A percentile compares a stretch with the other conserved stretches of the same genome.
Evolutionary conservation across 2,888 invertebrate genomes (phyloP).

Genomic region (Serripes groenlandicus): DNA sequence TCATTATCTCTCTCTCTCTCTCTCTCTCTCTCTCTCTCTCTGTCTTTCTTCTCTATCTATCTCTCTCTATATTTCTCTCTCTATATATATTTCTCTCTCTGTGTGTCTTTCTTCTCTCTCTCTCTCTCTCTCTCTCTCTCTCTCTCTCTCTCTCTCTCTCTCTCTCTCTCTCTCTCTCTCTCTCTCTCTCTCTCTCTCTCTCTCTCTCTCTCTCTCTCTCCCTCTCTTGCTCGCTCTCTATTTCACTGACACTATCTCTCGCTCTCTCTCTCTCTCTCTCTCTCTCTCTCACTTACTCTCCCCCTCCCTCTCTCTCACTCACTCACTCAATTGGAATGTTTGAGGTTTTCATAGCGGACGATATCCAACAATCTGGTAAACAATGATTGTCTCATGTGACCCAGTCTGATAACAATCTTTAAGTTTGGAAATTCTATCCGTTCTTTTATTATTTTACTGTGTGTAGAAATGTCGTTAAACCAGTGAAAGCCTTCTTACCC

Average conservation of each 20-base stretch:
- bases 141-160: conserved; percentile 1
- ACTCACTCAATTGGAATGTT: not conserved
- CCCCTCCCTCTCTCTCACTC: not conserved
- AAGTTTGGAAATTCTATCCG: too few relatives aligned
- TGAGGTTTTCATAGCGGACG: not conserved
- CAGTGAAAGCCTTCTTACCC: too few relatives aligned
- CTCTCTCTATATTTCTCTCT: not conserved
- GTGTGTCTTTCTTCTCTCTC: not conserved
- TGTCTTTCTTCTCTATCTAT: not conserved
- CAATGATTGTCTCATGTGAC: too few relatives aligned
- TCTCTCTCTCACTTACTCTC: not conserved
- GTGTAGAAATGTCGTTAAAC: too few relatives aligned
- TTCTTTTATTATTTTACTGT: too few relatives aligned
- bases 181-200: too few relatives aligned
- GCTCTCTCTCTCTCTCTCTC: not conserved
- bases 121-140: not conserved
- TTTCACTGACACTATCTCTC: too few relatives aligned
- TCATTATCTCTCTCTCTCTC: not conserved
- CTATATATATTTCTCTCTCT: not conserved
- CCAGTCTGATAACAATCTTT: too few relatives aligned
- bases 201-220: too few relatives aligned
- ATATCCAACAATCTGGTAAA: too few relatives aligned
- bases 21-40: not conserved
- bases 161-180: not conserved
- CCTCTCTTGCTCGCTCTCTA: too few relatives aligned